A percentile compares a stretch with the other conserved stretches of the same genome.
Evolutionary conservation across 2,113 vertebrate species (phyloP).

Genomic region (Pogonocichla stellata): DNA sequence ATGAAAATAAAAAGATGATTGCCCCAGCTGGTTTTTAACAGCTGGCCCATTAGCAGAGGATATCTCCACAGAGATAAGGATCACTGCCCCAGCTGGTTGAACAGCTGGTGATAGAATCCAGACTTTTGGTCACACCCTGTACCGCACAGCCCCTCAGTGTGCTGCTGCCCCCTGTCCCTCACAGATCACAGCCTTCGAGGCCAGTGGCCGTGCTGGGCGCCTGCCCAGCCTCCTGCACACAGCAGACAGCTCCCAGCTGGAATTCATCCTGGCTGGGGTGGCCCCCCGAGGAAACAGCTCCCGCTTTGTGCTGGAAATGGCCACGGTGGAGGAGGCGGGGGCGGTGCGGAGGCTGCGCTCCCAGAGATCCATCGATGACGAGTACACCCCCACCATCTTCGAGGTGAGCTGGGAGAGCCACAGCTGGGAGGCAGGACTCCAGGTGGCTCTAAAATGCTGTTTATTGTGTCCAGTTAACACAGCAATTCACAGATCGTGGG

Average conservation of each 20-base stretch:
- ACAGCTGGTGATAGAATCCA: too few relatives aligned
- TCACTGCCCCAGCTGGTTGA: too few relatives aligned
- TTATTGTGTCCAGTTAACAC: too few relatives aligned
- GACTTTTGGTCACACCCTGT: too few relatives aligned
- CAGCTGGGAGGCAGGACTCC: too few relatives aligned
- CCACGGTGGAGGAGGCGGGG: slow-evolving; percentile 58
- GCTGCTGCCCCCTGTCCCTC: not conserved
- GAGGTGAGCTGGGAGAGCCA: slow-evolving; percentile 71
- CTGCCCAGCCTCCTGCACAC: slow-evolving; percentile 87
- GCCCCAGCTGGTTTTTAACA: too few relatives aligned
- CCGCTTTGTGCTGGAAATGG: slow-evolving; percentile 82
- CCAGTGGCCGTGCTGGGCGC: slow-evolving; percentile 40
- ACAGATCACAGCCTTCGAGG: slow-evolving; percentile 82
- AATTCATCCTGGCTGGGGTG: slow-evolving; percentile 72
- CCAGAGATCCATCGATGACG: slow-evolving; percentile 83
- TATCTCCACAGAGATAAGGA: too few relatives aligned
- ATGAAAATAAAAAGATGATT: too few relatives aligned
- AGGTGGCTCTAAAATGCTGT: too few relatives aligned
- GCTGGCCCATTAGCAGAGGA: too few relatives aligned
- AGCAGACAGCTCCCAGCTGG: slow-evolving; percentile 83
- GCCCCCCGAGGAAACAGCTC: slow-evolving; percentile 71
- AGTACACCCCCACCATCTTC: slow-evolving; percentile 89
- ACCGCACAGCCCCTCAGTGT: too few relatives aligned
- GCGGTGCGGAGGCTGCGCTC: slow-evolving; percentile 31
- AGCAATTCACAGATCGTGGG: too few relatives aligned